Conservation (phyloP, 2,888 invertebrate genomes). For the Macrosiphum euphorbiae region DNA sequence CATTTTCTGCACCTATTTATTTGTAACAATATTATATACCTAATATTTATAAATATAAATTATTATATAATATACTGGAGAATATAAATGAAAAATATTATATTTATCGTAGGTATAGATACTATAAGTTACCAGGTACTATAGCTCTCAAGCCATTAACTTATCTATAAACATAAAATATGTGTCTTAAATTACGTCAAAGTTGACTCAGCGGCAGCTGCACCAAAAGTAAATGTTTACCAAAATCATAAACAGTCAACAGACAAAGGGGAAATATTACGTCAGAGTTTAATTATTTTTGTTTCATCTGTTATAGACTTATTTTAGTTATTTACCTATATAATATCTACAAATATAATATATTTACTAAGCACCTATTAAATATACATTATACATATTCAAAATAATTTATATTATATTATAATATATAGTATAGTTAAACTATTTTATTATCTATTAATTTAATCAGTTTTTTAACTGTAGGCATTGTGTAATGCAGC, state of each 20-base stretch:
- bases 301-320: conserved; percentile 7
- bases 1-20: background rate
- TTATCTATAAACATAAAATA: conserved; percentile 31
- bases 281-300: conserved; percentile 49
- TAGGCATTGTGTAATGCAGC: background rate
- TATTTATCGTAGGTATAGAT: background rate
- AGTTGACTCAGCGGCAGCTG: conserved; percentile 47
- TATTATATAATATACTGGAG: no score
- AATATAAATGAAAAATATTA: background rate
- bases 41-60: background rate
- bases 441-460: no score
- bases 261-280: conserved; percentile 37
- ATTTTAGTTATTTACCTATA: background rate
- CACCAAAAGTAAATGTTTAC: conserved; percentile 50
- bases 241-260: conserved; percentile 31
- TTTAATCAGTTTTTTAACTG: no score
- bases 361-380: background rate
- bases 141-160: conserved; percentile 30
- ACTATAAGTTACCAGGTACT: background rate
- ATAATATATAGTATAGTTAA: background rate
- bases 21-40: background rate
- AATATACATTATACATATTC: no score
- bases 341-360: background rate
- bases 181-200: conserved; percentile 55
- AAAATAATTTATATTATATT: no score